Base-by-base conservation (phyloP, 2,888 invertebrate species). In the Merodon equestris region DNA sequence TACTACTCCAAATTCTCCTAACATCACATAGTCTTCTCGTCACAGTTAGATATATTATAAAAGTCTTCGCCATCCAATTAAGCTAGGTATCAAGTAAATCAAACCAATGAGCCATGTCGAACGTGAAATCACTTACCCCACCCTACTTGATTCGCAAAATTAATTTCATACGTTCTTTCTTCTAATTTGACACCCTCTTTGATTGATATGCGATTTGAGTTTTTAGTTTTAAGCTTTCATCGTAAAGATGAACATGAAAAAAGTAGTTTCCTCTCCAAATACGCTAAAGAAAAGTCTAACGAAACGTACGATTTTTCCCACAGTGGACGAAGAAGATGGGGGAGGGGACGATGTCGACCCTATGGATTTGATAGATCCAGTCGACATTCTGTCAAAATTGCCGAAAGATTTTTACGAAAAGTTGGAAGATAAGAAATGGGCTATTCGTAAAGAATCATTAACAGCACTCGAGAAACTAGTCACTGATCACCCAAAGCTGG, bases 361-460 rank as follows among this genome's bases (percentile, higher is more conserved):
- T 0, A 96, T 94, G 88, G 99, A 99, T 66, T 90, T 98, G 0
- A 88, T 98, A 34, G 95, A 96, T 83, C 95, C 98, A 0, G 97
- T 97, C 51, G 97, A 99, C 86, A 96, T 99, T 82, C 88, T 99
- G 0, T 94, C 96, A 0, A 96, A 97, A 86, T 89, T 99, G 38
- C 97, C 98, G 0, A 96, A 97, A 89, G 97, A 98, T 88, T 99
- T 98, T 88, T 97, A 94, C 86, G 97, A 98, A 2, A 96, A 97
- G 87, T 87, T 96, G 2, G 97, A 99, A 84, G 96, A 96, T 0
- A 98, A 97, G 88, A 98, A 97, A 86, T 99, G 98, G 99, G 96
- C 96, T 86, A 96, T 98, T 68, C 91, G 99, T 27, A 98, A 97
- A 86, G 98, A 98, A 86, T 94, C 95, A 0, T 88, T 99, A 12